phyloP scores from a whole-genome alignment of 1,140 invertebrate genomes.

The Neodiprion pinetum region DNA sequence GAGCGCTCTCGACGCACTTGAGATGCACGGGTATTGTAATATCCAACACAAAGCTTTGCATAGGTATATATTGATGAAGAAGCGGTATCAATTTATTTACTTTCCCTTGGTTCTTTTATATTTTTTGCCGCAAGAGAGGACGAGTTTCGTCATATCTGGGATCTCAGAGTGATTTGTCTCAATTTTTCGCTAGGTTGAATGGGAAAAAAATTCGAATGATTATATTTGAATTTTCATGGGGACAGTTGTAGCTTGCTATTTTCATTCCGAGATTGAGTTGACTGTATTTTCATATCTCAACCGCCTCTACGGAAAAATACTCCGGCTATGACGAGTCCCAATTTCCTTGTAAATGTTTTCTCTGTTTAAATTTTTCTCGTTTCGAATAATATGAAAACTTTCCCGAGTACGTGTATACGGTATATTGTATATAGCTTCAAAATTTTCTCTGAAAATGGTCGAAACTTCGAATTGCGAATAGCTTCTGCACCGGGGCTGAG shows the following conservation, averaged over 20 bases:
- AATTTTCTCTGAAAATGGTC: not conserved
- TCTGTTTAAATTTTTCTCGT: not conserved
- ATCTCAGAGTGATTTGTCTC: too few species aligned
- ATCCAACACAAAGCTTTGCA: too few species aligned
- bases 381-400: not conserved
- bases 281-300: not conserved
- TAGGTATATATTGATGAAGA: too few species aligned
- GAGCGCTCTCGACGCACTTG: too few species aligned
- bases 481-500: not conserved
- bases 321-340: not conserved
- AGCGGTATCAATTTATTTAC: too few species aligned
- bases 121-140: too few species aligned
- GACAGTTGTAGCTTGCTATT: not conserved
- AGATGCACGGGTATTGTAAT: too few species aligned
- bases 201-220: not conserved
- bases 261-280: not conserved
- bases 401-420: not conserved
- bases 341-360: not conserved
- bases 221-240: not conserved
- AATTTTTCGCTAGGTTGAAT: not conserved
- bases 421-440: too few species aligned
- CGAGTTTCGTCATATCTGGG: too few species aligned
- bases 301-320: not conserved
- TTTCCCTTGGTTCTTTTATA: too few species aligned
- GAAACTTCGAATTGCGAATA: slow-evolving; percentile 1